A percentile compares a stretch with the other conserved stretches of the same genome.
Evolutionary conservation across 2,888 invertebrate species (phyloP).

Genomic region (Agrochola lychnidis): DNA sequence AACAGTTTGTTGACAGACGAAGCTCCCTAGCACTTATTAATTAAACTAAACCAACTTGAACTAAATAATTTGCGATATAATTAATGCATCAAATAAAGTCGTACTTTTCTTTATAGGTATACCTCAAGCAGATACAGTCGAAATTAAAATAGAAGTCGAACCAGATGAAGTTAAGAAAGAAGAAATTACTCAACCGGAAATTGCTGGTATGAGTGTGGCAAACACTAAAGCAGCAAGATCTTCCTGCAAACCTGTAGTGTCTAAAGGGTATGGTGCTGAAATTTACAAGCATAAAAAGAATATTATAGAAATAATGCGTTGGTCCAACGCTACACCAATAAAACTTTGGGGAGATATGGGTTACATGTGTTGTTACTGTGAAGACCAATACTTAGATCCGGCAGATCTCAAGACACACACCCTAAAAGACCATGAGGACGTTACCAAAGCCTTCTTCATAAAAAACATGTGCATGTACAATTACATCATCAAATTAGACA

Average conservation of each 20-base stretch:
- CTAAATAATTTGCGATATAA: neutral
- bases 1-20: neutral
- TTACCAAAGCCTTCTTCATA: conserved; percentile 60
- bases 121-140: conserved; percentile 63
- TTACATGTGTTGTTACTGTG: conserved; percentile 76
- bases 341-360: conserved; percentile 70
- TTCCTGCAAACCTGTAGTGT: neutral
- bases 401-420: conserved; percentile 76
- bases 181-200: conserved; percentile 51
- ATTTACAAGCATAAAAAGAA: conserved; percentile 73
- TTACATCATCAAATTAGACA: conserved; percentile 71
- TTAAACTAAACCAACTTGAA: neutral
- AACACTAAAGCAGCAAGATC: neutral
- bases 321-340: conserved; percentile 80
- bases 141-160: conserved; percentile 23
- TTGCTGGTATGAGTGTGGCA: conserved; percentile 14
- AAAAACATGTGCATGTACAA: conserved; percentile 52
- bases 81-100: conserved; percentile 58
- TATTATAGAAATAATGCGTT: conserved; percentile 70
- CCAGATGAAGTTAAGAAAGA: neutral
- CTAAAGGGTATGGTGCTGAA: conserved; percentile 38
- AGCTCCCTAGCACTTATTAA: neutral
- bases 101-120: conserved; percentile 77
- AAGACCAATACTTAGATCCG: conserved; percentile 63
- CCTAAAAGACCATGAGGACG: conserved; percentile 63